Evolutionary conservation across 2,113 vertebrate species (phyloP), one percentile per base, ranked within the genome.

Genomic region (Atherinomorus stipes): DNA sequence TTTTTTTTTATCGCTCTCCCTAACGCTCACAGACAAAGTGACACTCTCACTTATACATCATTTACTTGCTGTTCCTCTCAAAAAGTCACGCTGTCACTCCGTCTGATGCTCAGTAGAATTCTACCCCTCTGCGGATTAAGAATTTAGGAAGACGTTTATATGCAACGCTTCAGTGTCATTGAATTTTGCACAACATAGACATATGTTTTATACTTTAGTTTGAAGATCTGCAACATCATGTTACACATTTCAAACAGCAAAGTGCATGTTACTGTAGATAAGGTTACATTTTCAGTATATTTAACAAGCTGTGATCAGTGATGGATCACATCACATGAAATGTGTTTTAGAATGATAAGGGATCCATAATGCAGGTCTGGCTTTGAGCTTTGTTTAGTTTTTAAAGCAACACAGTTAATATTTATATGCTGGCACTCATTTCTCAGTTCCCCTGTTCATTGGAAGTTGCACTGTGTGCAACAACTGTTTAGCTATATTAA

Each of bases 11-110:
- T 78, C 71, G 60, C 64, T 76, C 62, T 66, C 37, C 37, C 49
- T 71, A 62, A 83, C 62, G 11, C 80, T 72, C 64, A 68, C 51
- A 73, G 63, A 67, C 75, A 75, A 71, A 67, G 70, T 57, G 65
- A 67, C 80, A 82, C 72, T 18, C 79, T 76, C 74, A 47, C 74
- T 84, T 71, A 68, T 78, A 58, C 81, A 85, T 81, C 83, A 74
- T 80, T 87, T 64, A 76, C 49, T 59, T 2, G 40, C 74, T 54
- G 44, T 59, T 74, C 44, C 64, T 40, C 63, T 71, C 63, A 34
- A 63, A 75, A 63, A 78, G 66, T 68, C 75, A 45, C 69, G 62
- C 81, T 62, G 69, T 80, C 72, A 61, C 51, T 74, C 54, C 45
- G 64, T 80, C 71, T 75, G 59, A 16, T 61, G 61, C 18, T 45